phyloP scores from a whole-genome alignment of 1,140 invertebrate species.

The Zaprionus davidi region DNA sequence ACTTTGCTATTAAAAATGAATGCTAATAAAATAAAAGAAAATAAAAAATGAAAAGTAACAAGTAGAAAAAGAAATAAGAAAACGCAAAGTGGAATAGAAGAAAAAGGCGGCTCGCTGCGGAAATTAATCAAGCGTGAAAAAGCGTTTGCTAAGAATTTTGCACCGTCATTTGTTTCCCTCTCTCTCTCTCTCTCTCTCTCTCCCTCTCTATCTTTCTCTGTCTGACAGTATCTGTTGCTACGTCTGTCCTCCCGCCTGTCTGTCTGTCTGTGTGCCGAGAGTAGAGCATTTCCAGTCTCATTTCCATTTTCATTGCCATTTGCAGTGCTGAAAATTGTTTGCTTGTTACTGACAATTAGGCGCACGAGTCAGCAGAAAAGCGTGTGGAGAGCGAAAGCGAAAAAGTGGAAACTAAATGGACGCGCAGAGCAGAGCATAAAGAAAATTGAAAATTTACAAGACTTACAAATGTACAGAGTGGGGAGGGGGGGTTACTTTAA shows the following conservation, averaged over 20 bases:
- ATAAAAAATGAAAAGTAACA: conserved; percentile 26
- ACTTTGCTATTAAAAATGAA: conserved; percentile 72
- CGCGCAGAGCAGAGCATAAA: conserved; percentile 35
- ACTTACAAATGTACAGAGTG: conserved; percentile 52
- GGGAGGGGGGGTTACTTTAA: conserved; percentile 47
- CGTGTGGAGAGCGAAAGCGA: conserved; percentile 19
- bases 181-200: conserved; percentile 22
- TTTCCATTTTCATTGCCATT: conserved; percentile 59
- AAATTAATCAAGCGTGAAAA: conserved; percentile 79
- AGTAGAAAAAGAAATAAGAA: conserved; percentile 29
- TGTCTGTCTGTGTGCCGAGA: conserved; percentile 4
- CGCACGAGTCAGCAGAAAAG: conserved; percentile 77
- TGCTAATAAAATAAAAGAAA: conserved; percentile 68
- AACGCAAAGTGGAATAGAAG: neutral
- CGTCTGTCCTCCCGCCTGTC: neutral
- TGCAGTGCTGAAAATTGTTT: conserved; percentile 70
- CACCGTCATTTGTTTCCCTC: conserved; percentile 71
- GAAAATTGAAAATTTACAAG: conserved; percentile 73
- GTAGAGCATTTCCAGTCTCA: conserved; percentile 29
- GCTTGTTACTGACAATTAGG: conserved; percentile 79
- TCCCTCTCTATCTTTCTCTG: neutral
- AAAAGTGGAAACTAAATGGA: conserved; percentile 52
- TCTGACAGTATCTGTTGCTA: neutral
- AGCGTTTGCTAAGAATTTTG: conserved; percentile 72
- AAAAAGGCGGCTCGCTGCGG: conserved; percentile 39